Evolutionary conservation across 1,140 invertebrate genomes (phyloP).

Genomic region (Himalopsyche phryganea): DNA sequence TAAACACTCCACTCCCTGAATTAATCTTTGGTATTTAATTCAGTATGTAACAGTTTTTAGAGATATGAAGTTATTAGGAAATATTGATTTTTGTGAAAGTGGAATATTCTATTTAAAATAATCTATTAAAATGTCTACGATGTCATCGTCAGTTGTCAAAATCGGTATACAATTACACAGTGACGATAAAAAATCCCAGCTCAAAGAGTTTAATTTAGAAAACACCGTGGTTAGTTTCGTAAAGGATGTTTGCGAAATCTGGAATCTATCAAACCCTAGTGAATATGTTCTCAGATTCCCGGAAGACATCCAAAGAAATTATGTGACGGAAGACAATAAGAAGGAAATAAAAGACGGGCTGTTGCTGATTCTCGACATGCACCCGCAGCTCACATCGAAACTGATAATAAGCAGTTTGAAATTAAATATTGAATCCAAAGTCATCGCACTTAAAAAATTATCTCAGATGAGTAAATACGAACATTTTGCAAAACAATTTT

Average conservation of each 20-base stretch:
- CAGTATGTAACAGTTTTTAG: no score
- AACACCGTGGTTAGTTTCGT: constrained; percentile 78
- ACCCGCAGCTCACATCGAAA: constrained; percentile 75
- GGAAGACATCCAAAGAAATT: constrained; percentile 79
- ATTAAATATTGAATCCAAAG: constrained; percentile 58
- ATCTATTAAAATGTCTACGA: no score
- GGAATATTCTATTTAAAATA: no score
- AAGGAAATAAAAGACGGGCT: constrained; percentile 90
- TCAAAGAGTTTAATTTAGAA: constrained; percentile 87
- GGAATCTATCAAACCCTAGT: constrained; percentile 75
- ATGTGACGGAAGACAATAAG: constrained; percentile 92
- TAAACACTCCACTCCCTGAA: no score
- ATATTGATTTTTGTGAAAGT: no score
- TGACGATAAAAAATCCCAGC: constrained; percentile 64
- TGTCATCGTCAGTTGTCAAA: constrained; percentile 47
- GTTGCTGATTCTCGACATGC: constrained; percentile 75
- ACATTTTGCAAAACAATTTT: constrained; percentile 91
- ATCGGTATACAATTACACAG: constrained; percentile 81
- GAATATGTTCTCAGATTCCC: constrained; percentile 85
- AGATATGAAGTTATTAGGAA: no score
- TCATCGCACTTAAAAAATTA: constrained; percentile 67
- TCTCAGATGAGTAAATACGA: constrained; percentile 74
- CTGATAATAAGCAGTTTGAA: no score
- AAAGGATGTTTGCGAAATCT: constrained; percentile 79
- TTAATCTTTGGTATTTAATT: no score